These are phyloP conservation scores for Microctonus hyperodae DNA, from an alignment of 2,888 invertebrate species.

Conservation along the genomic window DNA sequence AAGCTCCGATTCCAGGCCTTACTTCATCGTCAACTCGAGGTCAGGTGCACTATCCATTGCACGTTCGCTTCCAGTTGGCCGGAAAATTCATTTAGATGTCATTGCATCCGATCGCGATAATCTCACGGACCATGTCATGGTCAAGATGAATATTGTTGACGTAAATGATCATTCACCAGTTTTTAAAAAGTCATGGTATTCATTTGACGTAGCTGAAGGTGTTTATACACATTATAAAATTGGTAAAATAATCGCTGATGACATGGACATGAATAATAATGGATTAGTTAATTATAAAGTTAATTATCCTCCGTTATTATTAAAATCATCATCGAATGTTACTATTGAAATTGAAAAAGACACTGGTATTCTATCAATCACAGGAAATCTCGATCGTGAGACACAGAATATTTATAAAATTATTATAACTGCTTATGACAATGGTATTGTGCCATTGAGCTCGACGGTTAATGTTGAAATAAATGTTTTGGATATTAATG, in stretches of 20 bases:
- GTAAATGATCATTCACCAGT: slow-evolving; percentile 86
- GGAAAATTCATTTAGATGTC: slow-evolving; percentile 77
- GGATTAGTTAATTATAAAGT: slow-evolving; percentile 76
- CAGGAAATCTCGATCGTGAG: slow-evolving; percentile 82
- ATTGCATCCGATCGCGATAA: slow-evolving; percentile 81
- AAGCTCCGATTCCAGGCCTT: slow-evolving; percentile 67
- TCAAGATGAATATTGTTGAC: slow-evolving; percentile 78
- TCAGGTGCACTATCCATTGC: slow-evolving; percentile 80
- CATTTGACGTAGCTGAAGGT: slow-evolving; percentile 83
- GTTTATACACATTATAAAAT: slow-evolving; percentile 74
- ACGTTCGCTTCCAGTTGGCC: slow-evolving; percentile 75
- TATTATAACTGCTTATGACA: slow-evolving; percentile 77
- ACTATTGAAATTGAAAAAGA: slow-evolving; percentile 73
- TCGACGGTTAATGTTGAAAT: slow-evolving; percentile 82
- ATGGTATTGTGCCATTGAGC: slow-evolving; percentile 71
- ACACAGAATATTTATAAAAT: slow-evolving; percentile 74
- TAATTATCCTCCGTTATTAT: slow-evolving; percentile 31
- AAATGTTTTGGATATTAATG: slow-evolving; percentile 83
- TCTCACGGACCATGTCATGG: slow-evolving; percentile 72
- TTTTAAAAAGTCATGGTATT: slow-evolving; percentile 84
- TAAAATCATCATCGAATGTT: slow-evolving; percentile 5
- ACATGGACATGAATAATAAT: slow-evolving; percentile 82
- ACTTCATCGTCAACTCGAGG: slow-evolving; percentile 78
- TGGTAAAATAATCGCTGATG: slow-evolving; percentile 79
- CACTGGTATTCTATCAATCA: slow-evolving; percentile 75